These are phyloP conservation scores for Zaprionus lachaisei DNA, from an alignment of 1,140 invertebrate genomes.

Conservation along the genomic window DNA sequence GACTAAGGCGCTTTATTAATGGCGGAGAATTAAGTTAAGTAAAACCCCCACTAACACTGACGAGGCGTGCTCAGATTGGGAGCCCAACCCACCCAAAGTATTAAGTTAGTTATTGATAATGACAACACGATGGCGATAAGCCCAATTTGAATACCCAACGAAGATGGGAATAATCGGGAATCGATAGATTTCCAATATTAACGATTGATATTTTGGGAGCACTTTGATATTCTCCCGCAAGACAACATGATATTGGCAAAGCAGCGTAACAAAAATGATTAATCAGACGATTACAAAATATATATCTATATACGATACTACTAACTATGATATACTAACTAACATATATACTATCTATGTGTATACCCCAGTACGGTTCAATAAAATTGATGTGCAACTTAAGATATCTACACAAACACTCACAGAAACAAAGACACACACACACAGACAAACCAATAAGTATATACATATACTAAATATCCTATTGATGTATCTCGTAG, in stretches of 20 bases:
- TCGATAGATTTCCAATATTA: neutral
- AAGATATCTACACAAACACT: neutral
- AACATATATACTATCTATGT: slow-evolving; percentile 4
- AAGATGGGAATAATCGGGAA: neutral
- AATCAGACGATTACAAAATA: slow-evolving; percentile 9
- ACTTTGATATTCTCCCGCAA: neutral
- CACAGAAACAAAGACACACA: neutral
- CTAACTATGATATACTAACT: slow-evolving; percentile 1
- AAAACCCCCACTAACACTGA: neutral
- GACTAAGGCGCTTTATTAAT: neutral
- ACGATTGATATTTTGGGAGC: neutral
- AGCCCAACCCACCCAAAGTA: neutral
- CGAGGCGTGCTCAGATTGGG: too few relatives aligned
- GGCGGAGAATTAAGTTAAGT: neutral
- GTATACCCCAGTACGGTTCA: slow-evolving; percentile 3
- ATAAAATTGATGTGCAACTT: slow-evolving; percentile 4
- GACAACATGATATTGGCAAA: slow-evolving; percentile 17
- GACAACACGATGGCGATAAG: neutral
- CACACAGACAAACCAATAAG: neutral
- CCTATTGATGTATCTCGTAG: slow-evolving; percentile 5
- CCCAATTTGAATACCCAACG: neutral
- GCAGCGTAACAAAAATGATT: slow-evolving; percentile 9
- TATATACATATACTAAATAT: neutral
- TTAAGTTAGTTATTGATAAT: slow-evolving; percentile 33
- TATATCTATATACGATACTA: slow-evolving; percentile 2